phyloP scores from a whole-genome alignment of 37 sponge, comb jelly and placozoan species.

The Lycopodina hypogea region DNA sequence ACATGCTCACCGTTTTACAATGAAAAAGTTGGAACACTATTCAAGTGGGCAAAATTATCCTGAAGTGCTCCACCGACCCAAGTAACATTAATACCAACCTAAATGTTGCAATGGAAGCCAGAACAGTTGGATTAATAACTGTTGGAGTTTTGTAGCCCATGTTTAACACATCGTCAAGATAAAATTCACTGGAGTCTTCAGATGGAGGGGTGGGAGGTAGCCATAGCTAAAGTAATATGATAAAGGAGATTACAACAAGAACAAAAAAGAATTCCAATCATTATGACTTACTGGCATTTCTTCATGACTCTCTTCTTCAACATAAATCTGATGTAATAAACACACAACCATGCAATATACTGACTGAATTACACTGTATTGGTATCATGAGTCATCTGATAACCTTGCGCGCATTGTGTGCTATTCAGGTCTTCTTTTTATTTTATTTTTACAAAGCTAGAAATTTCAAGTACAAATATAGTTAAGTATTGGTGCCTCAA shows the following conservation, averaged over 20 bases:
- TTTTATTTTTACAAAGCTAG: neutral
- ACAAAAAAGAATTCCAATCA: neutral
- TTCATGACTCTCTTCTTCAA: slow-evolving; percentile 65
- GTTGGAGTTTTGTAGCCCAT: slow-evolving; percentile 60
- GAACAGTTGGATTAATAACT: slow-evolving; percentile 20
- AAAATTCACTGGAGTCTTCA: slow-evolving; percentile 58
- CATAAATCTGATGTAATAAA: slow-evolving; percentile 25
- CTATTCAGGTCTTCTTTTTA: slow-evolving; percentile 8
- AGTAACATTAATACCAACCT: slow-evolving; percentile 40
- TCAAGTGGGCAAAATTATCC: too few species aligned
- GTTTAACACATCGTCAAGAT: slow-evolving; percentile 50
- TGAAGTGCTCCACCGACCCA: too few species aligned
- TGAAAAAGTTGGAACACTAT: too few species aligned
- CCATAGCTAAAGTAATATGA: slow-evolving; percentile 60
- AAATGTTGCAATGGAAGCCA: slow-evolving; percentile 53
- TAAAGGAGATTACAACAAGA: neutral
- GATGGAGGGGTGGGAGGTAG: slow-evolving; percentile 87
- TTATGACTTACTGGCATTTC: slow-evolving; percentile 77
- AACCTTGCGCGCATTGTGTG: neutral
- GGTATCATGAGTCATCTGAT: slow-evolving; percentile 4
- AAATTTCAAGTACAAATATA: slow-evolving; percentile 5
- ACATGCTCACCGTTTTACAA: too few species aligned
- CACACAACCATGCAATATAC: neutral
- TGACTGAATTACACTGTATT: neutral
- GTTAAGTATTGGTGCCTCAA: slow-evolving; percentile 47